These are phyloP conservation scores for Daubentonia madagascariensis DNA, from an alignment of 2,113 vertebrate species.

Conservation along the genomic window DNA sequence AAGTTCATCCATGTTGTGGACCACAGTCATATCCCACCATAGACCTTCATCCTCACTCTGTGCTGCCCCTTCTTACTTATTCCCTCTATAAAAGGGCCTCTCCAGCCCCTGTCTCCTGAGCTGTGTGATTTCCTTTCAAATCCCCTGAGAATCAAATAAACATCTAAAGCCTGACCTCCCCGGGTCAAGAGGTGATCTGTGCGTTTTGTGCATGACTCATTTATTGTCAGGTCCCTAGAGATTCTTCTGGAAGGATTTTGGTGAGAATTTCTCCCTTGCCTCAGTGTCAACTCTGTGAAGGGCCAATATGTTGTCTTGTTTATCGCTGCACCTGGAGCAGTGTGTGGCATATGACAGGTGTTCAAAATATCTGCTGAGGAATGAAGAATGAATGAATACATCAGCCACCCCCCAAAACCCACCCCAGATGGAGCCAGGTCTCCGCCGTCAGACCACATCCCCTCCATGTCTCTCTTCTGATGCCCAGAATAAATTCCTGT, in stretches of 20 bases:
- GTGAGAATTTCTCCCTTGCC: background rate
- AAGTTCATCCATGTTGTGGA: background rate
- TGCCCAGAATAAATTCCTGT: background rate
- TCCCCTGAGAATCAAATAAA: background rate
- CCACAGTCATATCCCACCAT: too few species aligned
- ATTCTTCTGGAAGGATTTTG: background rate
- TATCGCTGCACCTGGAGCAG: background rate
- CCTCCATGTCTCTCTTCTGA: background rate
- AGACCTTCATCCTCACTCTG: background rate
- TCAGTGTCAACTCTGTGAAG: background rate
- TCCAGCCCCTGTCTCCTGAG: fast-evolving
- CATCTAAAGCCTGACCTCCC: background rate
- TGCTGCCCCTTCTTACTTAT: background rate
- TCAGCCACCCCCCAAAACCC: background rate
- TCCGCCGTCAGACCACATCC: background rate
- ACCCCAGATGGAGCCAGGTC: background rate
- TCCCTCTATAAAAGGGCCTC: background rate
- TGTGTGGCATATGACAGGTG: background rate
- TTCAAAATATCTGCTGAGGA: background rate
- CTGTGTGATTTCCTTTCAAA: background rate
- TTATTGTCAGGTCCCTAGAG: background rate
- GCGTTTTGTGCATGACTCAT: background rate
- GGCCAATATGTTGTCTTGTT: background rate
- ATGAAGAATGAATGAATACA: background rate
- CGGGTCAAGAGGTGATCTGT: background rate